These are phyloP conservation scores for Xenentodon cancila DNA, from an alignment of 2,797 vertebrate genomes.

Conservation along the genomic window DNA sequence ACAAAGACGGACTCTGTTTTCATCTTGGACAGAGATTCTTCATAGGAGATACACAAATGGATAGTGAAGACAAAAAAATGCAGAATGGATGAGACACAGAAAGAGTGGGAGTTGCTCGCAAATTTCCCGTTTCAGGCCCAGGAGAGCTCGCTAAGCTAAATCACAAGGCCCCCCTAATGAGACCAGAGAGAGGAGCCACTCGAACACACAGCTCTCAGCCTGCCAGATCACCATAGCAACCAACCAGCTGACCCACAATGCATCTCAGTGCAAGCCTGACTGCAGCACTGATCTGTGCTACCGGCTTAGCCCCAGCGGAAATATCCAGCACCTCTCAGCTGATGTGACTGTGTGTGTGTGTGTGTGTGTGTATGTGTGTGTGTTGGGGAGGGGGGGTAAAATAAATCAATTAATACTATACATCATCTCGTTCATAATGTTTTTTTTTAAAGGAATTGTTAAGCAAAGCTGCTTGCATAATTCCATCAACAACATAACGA, in stretches of 20 bases:
- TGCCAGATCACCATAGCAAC: slow-evolving; percentile 85
- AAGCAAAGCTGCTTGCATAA: slow-evolving; percentile 17
- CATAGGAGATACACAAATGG: slow-evolving; percentile 35
- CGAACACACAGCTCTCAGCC: slow-evolving; percentile 67
- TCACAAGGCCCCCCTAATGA: slow-evolving; percentile 84
- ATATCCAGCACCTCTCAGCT: slow-evolving; percentile 40
- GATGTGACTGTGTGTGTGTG: slow-evolving; percentile 22
- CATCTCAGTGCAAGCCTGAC: slow-evolving; percentile 72
- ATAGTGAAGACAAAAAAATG: slow-evolving; percentile 50
- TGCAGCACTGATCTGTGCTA: slow-evolving; percentile 55
- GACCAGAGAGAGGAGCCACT: slow-evolving; percentile 72
- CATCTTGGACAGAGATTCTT: slow-evolving; percentile 55
- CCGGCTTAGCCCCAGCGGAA: slow-evolving; percentile 52
- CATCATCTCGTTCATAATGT: slow-evolving; percentile 16
- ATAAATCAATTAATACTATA: slow-evolving; percentile 12
- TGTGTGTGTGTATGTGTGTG: too few species aligned
- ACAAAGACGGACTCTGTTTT: slow-evolving; percentile 32
- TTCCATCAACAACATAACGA: slow-evolving; percentile 13
- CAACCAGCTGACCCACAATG: slow-evolving; percentile 82
- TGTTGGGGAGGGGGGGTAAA: slow-evolving; percentile 13
- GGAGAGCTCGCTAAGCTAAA: slow-evolving; percentile 80
- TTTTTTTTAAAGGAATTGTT: slow-evolving; percentile 3
- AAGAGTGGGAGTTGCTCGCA: slow-evolving; percentile 26
- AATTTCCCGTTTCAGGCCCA: slow-evolving; percentile 61
- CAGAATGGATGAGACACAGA: slow-evolving; percentile 48